phyloP scores from a whole-genome alignment of 2,888 invertebrate species.

The Brachycybe producta region DNA sequence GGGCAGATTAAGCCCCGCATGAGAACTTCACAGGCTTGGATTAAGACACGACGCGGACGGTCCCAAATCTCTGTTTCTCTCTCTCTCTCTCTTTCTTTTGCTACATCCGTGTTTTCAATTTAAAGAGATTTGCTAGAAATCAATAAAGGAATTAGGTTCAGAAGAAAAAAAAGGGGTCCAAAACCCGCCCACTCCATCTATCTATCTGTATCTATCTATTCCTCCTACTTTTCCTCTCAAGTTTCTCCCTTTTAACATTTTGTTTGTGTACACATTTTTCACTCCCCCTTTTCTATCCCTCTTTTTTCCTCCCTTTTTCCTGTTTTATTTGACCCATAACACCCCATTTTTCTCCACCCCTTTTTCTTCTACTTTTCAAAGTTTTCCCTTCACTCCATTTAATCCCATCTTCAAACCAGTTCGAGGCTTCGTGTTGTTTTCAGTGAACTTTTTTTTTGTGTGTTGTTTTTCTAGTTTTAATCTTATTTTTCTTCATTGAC shows the following conservation, averaged over 20 bases:
- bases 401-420: too few species aligned
- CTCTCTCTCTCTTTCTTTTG: too few species aligned
- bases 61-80: too few species aligned
- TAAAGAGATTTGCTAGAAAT: conserved; percentile 21
- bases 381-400: too few species aligned
- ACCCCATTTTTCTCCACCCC: too few species aligned
- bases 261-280: background rate
- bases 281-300: conserved; percentile 6
- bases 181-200: conserved; percentile 6
- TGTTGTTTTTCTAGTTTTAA: too few species aligned
- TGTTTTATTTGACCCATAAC: too few species aligned
- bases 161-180: background rate
- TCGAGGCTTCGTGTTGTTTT: too few species aligned
- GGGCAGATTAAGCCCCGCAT: conserved; percentile 13
- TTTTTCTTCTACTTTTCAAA: too few species aligned
- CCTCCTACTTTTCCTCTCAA: conserved; percentile 12
- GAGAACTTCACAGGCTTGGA: conserved; percentile 14
- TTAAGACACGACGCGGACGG: conserved; percentile 18
- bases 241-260: background rate
- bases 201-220: conserved; percentile 7
- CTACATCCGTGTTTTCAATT: conserved; percentile 22
- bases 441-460: too few species aligned
- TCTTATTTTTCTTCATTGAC: too few species aligned
- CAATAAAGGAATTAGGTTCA: conserved; percentile 20
- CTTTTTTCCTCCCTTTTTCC: conserved; percentile 1